A percentile compares a stretch with the other conserved stretches of the same genome.
Conservation (phyloP, 2,888 invertebrate genomes). For the Agrochola macilenta region DNA sequence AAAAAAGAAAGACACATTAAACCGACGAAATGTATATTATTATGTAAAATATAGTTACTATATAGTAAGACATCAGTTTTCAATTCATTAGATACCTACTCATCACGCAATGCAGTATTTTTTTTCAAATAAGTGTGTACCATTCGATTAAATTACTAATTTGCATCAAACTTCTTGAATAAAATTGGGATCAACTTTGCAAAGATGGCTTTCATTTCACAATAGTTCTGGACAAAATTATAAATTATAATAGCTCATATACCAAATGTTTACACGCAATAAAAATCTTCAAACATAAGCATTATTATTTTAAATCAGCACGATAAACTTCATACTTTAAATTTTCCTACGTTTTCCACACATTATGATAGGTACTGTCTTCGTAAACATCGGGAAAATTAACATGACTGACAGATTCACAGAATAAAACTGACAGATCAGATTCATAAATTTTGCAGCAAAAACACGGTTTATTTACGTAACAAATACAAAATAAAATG, state of each 20-base stretch:
- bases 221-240: neutral
- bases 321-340: too few species aligned
- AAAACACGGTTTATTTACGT: slow-evolving; percentile 51
- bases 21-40: too few species aligned
- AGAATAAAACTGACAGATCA: too few species aligned
- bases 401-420: slow-evolving; percentile 12
- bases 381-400: slow-evolving; percentile 24
- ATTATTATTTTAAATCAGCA: too few species aligned
- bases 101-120: neutral
- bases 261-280: neutral
- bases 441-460: neutral
- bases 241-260: neutral
- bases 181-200: neutral
- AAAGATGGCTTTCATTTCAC: neutral
- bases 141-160: neutral
- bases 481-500: slow-evolving; percentile 43
- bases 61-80: neutral
- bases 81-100: neutral
- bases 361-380: neutral
- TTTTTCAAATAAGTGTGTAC: too few species aligned
- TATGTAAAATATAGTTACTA: neutral
- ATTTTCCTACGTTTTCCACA: too few species aligned
- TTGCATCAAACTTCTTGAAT: neutral
- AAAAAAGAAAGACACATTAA: neutral
- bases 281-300: too few species aligned